Evolutionary conservation across 2,113 vertebrate genomes (phyloP).

Genomic region (Micronycteris hirsuta): DNA sequence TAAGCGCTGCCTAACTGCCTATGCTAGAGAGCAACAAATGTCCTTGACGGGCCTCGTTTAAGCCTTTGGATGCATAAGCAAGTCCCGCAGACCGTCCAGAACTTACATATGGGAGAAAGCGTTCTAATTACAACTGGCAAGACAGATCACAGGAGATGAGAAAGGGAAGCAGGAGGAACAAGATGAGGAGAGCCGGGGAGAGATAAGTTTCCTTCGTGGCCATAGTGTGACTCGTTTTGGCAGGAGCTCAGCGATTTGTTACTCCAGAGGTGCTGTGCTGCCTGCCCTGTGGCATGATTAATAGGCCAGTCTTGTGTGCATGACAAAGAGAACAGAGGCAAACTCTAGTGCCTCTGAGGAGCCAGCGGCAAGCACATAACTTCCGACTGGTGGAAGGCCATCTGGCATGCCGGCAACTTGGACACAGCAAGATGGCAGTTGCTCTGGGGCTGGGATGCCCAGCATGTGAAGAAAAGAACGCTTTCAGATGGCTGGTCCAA

Average conservation of each 20-base stretch:
- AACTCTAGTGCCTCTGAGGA: constrained; percentile 34
- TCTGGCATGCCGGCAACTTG: not conserved
- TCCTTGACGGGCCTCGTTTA: constrained; percentile 1
- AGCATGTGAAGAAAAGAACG: not conserved
- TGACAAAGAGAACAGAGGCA: constrained; percentile 26
- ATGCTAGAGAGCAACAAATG: constrained; percentile 13
- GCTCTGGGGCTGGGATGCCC: not conserved
- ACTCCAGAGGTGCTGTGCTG: constrained; percentile 22
- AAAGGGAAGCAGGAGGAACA: constrained; percentile 17
- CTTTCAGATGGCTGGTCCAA: not conserved
- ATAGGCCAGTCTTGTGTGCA: not conserved
- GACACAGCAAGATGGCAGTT: not conserved
- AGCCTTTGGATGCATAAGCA: not conserved
- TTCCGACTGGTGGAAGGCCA: not conserved
- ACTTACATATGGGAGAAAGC: constrained; percentile 38
- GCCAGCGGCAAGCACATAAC: not conserved
- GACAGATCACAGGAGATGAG: constrained; percentile 35
- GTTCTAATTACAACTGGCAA: constrained; percentile 39
- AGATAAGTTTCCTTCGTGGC: not conserved
- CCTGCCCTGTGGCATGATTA: constrained; percentile 44
- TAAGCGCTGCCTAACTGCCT: constrained; percentile 23
- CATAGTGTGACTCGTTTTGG: constrained; percentile 42
- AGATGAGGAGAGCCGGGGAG: not conserved
- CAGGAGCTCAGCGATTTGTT: constrained; percentile 62
- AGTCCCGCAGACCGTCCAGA: constrained; percentile 46